Evolutionary conservation across 2,113 vertebrate genomes (phyloP), one percentile per base, ranked within the genome.

Genomic region (Haemorhous mexicanus): DNA sequence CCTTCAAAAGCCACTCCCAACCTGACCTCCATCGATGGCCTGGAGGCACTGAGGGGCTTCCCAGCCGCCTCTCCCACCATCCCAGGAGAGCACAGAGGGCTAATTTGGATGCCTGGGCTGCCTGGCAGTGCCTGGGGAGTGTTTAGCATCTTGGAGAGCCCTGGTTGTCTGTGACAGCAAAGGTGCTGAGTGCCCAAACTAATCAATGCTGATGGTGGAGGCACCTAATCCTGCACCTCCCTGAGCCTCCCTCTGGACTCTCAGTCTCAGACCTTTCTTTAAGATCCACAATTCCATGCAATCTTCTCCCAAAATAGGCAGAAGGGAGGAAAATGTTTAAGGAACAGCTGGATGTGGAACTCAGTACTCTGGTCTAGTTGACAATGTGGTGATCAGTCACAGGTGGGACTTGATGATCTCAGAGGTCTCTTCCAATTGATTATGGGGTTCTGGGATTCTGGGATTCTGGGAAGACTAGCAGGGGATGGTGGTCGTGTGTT

Each of bases 1-100:
- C 75, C 63, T 92, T 76, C 75, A 37, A 46, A 44, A 83, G 19
- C 22, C 3, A 4, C 14, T 81, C 64, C 72, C 73, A 67, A 3
- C n/a, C 44, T 1, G 0, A 47, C 0, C 49, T 9, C 39, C 7
- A 1, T 30, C 9, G 4, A 32, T 10, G 72, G 21, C 1, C 0
- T 2, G 32, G 64, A 24, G 27, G 55, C 84, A 4, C 43, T 23
- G 27, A 66, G 85, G 61, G 68, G 75, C 19, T 39, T 12, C 79
- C 62, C 72, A 22, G 62, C 63, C 0, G 0, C 53, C 22, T 68
- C 55, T 49, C 37, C 15, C 68, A 5, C 16, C 2, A 1, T 81
- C 89, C 89, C n/a, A 1, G 47, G 87, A 81, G 84, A 87, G 41
- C 5, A 0, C 35, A 15, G 7, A 52, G 39, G 5, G 8, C 52